Percentiles rank a stretch among this genome's conserved stretches.
Evolutionary conservation across 2,797 vertebrate genomes (phyloP).

Genomic region (Perodicticus potto): DNA sequence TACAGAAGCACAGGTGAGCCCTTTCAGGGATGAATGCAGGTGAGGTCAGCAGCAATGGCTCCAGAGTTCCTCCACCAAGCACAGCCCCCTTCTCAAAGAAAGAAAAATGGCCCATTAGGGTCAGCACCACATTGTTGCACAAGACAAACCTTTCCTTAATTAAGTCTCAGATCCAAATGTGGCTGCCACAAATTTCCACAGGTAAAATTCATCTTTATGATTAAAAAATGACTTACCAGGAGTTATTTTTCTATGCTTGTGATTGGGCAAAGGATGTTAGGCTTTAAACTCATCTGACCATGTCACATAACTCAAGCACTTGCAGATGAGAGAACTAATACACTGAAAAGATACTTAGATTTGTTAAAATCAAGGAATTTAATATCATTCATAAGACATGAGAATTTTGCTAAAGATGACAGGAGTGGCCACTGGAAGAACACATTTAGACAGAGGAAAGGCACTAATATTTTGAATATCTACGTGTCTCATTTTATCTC

Average conservation of each 20-base stretch:
- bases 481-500: not conserved
- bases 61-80: not conserved
- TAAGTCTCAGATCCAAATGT: constrained; percentile 5
- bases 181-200: not conserved
- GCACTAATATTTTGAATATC: not conserved
- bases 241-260: constrained; percentile 1
- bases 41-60: constrained; percentile 6
- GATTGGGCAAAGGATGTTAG: not conserved
- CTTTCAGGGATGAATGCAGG: not conserved
- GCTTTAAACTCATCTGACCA: not conserved
- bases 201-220: constrained; percentile 26
- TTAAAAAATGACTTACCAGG: not conserved
- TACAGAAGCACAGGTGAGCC: not conserved
- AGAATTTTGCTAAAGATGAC: not conserved
- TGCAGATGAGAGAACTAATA: constrained; percentile 4
- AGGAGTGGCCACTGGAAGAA: not conserved
- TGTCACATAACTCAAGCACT: constrained; percentile 17
- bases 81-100: not conserved
- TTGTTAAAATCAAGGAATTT: not conserved
- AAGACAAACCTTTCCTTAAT: constrained; percentile 42
- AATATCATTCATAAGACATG: not conserved
- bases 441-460: not conserved
- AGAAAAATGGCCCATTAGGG: not conserved
- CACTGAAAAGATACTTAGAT: not conserved
- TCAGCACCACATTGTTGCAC: not conserved